phyloP scores from a whole-genome alignment of 2,113 vertebrate genomes.

The Colius striatus region DNA sequence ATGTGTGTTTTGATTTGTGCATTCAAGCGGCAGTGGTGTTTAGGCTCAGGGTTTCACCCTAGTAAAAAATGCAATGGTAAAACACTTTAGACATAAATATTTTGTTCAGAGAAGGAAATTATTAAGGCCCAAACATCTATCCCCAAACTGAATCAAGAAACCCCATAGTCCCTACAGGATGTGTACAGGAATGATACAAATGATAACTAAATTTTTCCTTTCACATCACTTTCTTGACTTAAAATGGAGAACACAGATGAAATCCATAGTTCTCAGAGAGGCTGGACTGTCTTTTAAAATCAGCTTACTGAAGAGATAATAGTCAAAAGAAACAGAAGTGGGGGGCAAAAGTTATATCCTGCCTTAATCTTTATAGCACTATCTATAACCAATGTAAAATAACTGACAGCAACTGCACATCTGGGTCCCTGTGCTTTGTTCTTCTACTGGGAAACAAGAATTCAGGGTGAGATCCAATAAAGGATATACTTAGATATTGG shows the following conservation, averaged over 20 bases:
- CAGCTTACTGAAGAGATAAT: not conserved
- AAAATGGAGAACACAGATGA: not conserved
- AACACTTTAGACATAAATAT: not conserved
- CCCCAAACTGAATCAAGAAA: not conserved
- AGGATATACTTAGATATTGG: not conserved
- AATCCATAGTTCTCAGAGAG: not conserved
- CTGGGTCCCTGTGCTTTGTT: not conserved
- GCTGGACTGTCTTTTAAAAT: not conserved
- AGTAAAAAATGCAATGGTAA: not conserved
- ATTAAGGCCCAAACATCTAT: not conserved
- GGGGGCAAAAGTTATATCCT: not conserved
- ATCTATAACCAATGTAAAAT: not conserved
- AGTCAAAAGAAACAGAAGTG: not conserved
- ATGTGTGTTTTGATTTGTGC: not conserved
- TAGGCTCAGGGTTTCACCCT: not conserved
- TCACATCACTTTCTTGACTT: not conserved
- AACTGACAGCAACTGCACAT: not conserved
- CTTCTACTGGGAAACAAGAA: not conserved
- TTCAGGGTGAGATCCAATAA: not conserved
- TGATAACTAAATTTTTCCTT: not conserved
- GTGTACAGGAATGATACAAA: not conserved
- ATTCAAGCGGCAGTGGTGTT: not conserved
- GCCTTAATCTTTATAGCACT: not conserved
- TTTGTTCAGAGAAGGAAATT: not conserved
- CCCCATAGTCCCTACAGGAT: not conserved